Evolutionary conservation across 2,888 invertebrate species (phyloP).

Genomic region (Pristionchus fissidentatus): DNA sequence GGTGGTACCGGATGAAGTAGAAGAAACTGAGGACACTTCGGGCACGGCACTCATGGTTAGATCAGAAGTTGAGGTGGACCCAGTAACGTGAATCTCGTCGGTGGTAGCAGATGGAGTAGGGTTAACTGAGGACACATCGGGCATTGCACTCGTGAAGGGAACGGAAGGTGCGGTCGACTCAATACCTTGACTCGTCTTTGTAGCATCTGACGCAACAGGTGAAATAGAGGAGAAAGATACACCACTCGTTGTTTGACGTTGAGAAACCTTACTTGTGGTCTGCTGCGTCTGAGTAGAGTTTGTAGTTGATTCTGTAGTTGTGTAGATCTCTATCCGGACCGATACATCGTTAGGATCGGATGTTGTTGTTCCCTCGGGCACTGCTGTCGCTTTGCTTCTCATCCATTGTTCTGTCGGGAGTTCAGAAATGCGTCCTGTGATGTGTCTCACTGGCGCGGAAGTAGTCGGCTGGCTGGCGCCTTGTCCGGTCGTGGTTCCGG

Average conservation of each 20-base stretch:
- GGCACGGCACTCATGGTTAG: neutral
- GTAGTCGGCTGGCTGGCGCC: neutral
- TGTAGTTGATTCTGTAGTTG: neutral
- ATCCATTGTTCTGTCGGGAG: neutral
- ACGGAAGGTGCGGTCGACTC: neutral
- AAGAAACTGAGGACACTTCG: neutral
- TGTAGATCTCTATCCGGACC: neutral
- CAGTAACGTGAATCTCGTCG: neutral
- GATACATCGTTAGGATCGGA: constrained; percentile 9
- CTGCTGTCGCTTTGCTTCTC: neutral
- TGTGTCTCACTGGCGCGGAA: neutral
- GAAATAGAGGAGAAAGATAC: neutral
- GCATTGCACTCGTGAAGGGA: neutral
- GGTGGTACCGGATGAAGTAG: neutral
- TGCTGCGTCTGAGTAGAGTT: neutral
- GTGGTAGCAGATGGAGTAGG: neutral
- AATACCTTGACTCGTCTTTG: neutral
- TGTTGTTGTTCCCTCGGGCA: neutral
- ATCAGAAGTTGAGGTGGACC: neutral
- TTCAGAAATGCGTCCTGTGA: neutral
- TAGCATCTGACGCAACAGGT: neutral
- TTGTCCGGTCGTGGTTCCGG: neutral
- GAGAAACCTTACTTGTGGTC: neutral
- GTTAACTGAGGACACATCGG: neutral
- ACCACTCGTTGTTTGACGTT: neutral